Evolutionary conservation across 1,140 invertebrate genomes (phyloP).

Genomic region (Neotoxoptera formosana): DNA sequence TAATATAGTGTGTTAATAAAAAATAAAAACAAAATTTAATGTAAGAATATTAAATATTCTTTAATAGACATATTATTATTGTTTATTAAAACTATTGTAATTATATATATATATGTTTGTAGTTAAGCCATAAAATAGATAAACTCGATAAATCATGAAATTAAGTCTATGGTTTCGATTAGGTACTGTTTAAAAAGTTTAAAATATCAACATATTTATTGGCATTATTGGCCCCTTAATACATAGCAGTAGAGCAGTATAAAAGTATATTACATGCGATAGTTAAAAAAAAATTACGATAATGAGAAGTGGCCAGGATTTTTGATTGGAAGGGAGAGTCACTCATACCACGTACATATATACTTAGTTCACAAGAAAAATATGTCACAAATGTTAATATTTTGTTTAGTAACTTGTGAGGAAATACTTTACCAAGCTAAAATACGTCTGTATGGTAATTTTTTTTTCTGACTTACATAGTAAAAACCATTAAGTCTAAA

Average conservation of each 20-base stretch:
- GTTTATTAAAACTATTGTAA: background rate
- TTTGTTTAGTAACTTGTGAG: background rate
- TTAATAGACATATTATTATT: background rate
- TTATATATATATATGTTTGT: background rate
- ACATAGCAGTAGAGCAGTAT: background rate
- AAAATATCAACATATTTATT: background rate
- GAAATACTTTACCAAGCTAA: background rate
- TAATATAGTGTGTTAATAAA: too few species aligned
- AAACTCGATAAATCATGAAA: background rate
- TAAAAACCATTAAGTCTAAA: constrained; percentile 1
- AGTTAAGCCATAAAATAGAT: background rate
- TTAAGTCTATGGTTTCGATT: background rate
- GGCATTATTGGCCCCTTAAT: background rate
- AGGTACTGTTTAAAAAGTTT: background rate
- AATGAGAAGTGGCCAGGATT: background rate
- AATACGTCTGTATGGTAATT: background rate
- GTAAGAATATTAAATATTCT: background rate
- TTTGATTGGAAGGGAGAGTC: constrained; percentile 6
- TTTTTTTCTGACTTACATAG: background rate
- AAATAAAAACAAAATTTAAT: background rate
- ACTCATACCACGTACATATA: background rate
- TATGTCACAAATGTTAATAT: constrained; percentile 18
- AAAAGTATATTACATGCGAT: background rate
- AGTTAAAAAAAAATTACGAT: constrained; percentile 1
- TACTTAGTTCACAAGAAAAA: constrained; percentile 7